Evolutionary conservation across 1,140 invertebrate species (phyloP).

Genomic region (Trissolcus basalis): DNA sequence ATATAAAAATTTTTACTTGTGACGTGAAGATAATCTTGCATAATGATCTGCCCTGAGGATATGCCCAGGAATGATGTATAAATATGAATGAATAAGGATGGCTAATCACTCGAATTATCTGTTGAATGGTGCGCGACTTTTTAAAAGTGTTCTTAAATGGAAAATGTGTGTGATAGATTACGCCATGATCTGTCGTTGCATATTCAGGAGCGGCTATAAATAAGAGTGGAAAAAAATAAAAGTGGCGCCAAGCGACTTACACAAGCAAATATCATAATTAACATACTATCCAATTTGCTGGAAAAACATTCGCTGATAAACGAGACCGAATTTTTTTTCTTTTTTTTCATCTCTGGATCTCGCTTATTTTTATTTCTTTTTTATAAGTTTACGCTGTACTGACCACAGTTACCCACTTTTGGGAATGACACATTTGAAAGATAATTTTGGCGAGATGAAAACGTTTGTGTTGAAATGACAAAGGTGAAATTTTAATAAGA

Average conservation of each 20-base stretch:
- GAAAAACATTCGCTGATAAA: constrained; percentile 52
- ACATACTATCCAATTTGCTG: constrained; percentile 43
- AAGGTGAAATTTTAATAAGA: too few species aligned
- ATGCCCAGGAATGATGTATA: too few species aligned
- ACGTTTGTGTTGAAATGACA: too few species aligned
- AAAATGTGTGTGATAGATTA: constrained; percentile 54
- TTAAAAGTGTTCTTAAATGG: constrained; percentile 48
- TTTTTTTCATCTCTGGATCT: too few species aligned
- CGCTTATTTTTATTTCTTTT: constrained; percentile 35
- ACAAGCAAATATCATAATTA: constrained; percentile 53
- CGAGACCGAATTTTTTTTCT: constrained; percentile 30
- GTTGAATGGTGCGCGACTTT: constrained; percentile 27
- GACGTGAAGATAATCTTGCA: neutral
- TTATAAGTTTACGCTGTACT: constrained; percentile 20
- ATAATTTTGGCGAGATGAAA: too few species aligned
- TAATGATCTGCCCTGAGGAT: too few species aligned
- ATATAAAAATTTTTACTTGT: too few species aligned
- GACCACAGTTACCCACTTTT: constrained; percentile 7
- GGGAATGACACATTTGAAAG: too few species aligned
- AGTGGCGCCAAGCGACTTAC: constrained; percentile 53
- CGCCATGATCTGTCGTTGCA: constrained; percentile 50
- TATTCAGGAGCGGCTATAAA: constrained; percentile 56
- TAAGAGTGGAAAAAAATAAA: constrained; percentile 40
- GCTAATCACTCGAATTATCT: constrained; percentile 27
- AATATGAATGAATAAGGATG: constrained; percentile 13